These are phyloP conservation scores for Scartelaos histophorus DNA, from an alignment of 2,113 vertebrate genomes.

Conservation along the genomic window DNA sequence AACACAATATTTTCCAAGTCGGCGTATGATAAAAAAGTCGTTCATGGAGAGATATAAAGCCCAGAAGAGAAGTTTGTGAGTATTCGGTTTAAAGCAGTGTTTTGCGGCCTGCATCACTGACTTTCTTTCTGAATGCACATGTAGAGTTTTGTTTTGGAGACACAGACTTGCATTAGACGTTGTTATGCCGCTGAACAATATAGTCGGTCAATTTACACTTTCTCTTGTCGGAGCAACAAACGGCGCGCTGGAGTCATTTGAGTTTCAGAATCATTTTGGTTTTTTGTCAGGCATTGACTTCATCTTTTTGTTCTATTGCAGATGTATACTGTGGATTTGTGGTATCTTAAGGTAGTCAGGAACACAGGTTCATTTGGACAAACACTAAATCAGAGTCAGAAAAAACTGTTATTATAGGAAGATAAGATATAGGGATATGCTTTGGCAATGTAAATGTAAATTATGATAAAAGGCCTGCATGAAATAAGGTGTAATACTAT, in stretches of 20 bases:
- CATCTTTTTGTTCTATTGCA: too few species aligned
- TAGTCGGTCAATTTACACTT: neutral
- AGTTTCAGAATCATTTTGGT: neutral
- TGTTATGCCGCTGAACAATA: conserved; percentile 6
- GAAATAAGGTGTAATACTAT: too few species aligned
- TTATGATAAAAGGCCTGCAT: too few species aligned
- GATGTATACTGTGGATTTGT: too few species aligned
- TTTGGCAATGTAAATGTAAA: too few species aligned
- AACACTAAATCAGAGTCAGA: too few species aligned
- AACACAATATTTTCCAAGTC: neutral
- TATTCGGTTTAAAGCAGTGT: conserved; percentile 20
- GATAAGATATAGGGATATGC: too few species aligned
- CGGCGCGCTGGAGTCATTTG: neutral
- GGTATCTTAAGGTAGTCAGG: too few species aligned
- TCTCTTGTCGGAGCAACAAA: neutral
- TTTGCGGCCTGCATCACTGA: conserved; percentile 24
- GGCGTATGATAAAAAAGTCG: neutral
- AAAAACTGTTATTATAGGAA: too few species aligned
- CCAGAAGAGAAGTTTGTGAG: conserved; percentile 1
- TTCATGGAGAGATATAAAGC: neutral
- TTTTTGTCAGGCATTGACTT: neutral
- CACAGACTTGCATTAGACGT: conserved; percentile 1
- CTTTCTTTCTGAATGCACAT: neutral
- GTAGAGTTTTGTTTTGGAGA: conserved; percentile 3
- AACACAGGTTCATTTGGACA: too few species aligned